Conservation (phyloP, 1,140 invertebrate genomes). For the Hylyphantes graminicola region DNA sequence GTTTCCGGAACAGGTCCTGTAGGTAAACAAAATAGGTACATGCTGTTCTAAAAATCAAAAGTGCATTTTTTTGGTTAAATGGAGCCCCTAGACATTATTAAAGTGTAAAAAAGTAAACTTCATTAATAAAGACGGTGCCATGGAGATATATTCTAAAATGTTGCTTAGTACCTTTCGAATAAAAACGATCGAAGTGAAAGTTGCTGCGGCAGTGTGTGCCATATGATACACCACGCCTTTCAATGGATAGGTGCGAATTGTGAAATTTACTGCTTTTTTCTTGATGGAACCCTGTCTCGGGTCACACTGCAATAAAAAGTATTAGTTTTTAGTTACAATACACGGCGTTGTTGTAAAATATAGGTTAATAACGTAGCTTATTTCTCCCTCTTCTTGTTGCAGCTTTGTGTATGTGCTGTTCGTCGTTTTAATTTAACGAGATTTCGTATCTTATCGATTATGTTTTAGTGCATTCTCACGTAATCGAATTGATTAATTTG, state of each 20-base stretch:
- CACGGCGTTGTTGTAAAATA: not conserved
- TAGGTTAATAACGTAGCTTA: constrained; percentile 33
- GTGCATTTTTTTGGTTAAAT: too few relatives aligned
- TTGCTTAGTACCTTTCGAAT: not conserved
- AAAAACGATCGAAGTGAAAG: not conserved
- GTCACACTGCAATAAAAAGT: constrained; percentile 18
- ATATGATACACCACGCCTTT: constrained; percentile 38
- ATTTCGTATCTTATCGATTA: constrained; percentile 20
- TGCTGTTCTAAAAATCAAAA: too few relatives aligned
- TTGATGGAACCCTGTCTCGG: constrained; percentile 22
- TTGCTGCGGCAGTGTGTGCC: not conserved
- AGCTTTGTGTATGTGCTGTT: not conserved
- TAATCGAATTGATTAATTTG: constrained; percentile 25
- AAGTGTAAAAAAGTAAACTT: too few relatives aligned
- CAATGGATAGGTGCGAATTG: constrained; percentile 3
- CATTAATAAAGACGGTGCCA: too few relatives aligned
- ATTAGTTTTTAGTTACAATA: constrained; percentile 39
- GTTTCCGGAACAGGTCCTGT: too few relatives aligned
- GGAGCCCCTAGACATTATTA: too few relatives aligned
- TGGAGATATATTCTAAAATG: too few relatives aligned
- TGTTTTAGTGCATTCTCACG: not conserved
- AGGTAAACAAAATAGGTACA: too few relatives aligned
- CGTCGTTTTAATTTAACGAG: constrained; percentile 1
- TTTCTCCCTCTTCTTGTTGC: not conserved
- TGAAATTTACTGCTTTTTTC: constrained; percentile 32